Conservation (phyloP, 2,113 vertebrate species). For the Ovibos moschatus region DNA sequence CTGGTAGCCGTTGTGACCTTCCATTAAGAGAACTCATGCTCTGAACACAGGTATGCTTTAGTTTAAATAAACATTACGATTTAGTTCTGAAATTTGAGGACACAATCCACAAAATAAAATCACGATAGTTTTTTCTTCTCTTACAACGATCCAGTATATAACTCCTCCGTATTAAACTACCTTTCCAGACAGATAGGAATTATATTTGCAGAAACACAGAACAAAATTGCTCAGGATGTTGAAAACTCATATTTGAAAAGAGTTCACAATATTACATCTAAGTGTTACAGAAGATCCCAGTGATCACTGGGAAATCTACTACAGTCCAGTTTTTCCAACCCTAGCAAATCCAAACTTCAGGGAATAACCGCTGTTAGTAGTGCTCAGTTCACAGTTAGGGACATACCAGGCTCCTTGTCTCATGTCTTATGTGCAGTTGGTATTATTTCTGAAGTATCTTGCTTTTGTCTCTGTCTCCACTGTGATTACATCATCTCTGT, state of each 20-base stretch:
- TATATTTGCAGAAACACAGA: not conserved
- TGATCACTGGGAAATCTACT: slow-evolving; percentile 93
- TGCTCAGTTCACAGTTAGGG: not conserved
- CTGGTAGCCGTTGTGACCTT: not conserved
- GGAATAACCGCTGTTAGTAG: slow-evolving; percentile 74
- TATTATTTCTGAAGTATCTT: not conserved
- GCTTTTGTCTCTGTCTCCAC: not conserved
- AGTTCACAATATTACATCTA: slow-evolving; percentile 78
- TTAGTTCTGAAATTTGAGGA: not conserved
- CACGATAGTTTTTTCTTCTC: not conserved
- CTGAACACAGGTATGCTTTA: not conserved
- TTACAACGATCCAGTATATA: not conserved
- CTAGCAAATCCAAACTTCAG: slow-evolving; percentile 89
- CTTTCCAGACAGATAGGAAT: not conserved
- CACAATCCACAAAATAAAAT: not conserved
- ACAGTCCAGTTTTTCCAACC: slow-evolving; percentile 94
- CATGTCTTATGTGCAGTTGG: not conserved
- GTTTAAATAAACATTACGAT: not conserved
- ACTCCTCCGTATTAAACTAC: not conserved
- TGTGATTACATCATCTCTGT: not conserved
- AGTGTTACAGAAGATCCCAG: slow-evolving; percentile 93
- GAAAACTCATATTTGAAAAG: not conserved
- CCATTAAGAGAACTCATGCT: not conserved
- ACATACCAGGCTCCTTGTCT: not conserved
- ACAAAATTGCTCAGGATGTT: not conserved